Evolutionary conservation across 2,797 vertebrate genomes (phyloP).

Genomic region (Eospalax fontanierii): DNA sequence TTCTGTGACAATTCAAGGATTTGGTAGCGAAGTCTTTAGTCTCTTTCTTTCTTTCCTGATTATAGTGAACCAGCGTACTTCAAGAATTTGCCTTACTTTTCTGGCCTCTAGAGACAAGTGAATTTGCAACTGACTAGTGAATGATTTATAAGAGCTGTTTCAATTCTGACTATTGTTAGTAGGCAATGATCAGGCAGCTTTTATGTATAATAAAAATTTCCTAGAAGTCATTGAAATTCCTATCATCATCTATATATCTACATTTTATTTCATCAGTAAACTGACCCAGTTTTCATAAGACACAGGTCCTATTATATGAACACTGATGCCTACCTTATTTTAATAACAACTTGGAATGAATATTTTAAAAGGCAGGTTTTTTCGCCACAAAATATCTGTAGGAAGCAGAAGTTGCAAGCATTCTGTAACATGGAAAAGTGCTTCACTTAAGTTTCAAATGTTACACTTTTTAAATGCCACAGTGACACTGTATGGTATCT

Average conservation of each 20-base stretch:
- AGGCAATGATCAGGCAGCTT: conserved; percentile 55
- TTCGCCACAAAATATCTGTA: conserved; percentile 74
- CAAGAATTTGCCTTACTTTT: conserved; percentile 46
- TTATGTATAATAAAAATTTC: conserved; percentile 71
- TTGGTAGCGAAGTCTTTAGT: conserved; percentile 6
- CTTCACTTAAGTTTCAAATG: conserved; percentile 11
- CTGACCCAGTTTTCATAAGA: conserved; percentile 73
- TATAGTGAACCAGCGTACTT: background rate
- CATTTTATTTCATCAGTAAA: conserved; percentile 75
- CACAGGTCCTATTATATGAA: conserved; percentile 63
- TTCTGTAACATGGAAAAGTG: conserved; percentile 32
- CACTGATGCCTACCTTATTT: conserved; percentile 56
- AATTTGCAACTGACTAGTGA: conserved; percentile 52
- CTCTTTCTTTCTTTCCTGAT: background rate
- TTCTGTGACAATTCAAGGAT: background rate
- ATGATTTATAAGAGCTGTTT: conserved; percentile 63
- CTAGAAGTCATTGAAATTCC: conserved; percentile 71
- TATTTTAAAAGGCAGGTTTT: conserved; percentile 75
- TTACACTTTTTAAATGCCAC: conserved; percentile 60
- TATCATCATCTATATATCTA: conserved; percentile 57
- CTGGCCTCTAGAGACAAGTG: background rate
- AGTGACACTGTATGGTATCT: background rate
- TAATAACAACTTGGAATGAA: conserved; percentile 75
- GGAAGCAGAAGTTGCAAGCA: conserved; percentile 68
- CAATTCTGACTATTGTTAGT: conserved; percentile 45